Evolutionary conservation across 2,797 vertebrate genomes (phyloP).

Genomic region (Pristis pectinata): DNA sequence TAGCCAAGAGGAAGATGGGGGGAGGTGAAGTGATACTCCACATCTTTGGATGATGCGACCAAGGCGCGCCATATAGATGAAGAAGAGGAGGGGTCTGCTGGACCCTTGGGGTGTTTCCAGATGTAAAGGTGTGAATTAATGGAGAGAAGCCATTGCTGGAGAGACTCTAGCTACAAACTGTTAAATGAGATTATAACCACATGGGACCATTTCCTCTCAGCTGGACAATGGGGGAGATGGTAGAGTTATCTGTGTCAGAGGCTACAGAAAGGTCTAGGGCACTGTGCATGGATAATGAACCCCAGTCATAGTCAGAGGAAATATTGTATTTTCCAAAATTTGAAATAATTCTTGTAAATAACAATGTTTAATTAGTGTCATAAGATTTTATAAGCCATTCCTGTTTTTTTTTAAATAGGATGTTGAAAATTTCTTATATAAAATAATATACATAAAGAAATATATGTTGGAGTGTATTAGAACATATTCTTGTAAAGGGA

Average conservation of each 20-base stretch:
- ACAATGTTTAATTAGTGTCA: background rate
- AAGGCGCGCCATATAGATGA: background rate
- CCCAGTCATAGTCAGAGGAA: background rate
- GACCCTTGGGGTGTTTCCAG: conserved; percentile 62
- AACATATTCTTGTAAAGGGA: background rate
- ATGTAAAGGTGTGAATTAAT: conserved; percentile 46
- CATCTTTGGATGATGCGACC: background rate
- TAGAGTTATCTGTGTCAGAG: background rate
- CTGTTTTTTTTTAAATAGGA: too few relatives aligned
- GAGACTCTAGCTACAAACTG: background rate
- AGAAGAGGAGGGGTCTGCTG: conserved; percentile 39
- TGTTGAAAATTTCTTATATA: too few relatives aligned
- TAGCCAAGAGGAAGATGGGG: background rate
- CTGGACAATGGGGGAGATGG: background rate
- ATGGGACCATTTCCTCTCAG: background rate
- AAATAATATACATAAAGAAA: too few relatives aligned
- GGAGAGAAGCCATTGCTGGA: background rate
- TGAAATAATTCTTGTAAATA: background rate
- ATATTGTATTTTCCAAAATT: background rate
- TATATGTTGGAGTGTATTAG: background rate
- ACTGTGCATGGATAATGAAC: background rate
- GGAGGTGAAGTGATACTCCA: too few relatives aligned
- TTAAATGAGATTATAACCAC: background rate
- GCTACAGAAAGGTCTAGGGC: background rate
- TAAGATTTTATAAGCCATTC: background rate